Base-by-base conservation (phyloP, 2,888 invertebrate species). In the Cheilosia scutellata region DNA sequence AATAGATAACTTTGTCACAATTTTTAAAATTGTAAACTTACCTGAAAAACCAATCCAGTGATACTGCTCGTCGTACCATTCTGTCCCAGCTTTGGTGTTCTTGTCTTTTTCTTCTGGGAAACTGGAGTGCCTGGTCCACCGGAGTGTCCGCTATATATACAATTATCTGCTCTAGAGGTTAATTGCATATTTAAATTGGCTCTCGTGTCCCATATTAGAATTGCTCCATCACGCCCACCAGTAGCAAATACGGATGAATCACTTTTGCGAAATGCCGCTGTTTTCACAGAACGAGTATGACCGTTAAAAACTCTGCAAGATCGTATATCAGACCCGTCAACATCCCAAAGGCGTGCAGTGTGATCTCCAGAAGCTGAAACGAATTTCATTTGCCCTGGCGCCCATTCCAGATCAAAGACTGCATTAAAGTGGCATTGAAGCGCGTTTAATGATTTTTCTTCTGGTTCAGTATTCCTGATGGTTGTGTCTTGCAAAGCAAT, bases 321-420 rank as follows among this genome's bases (percentile, higher is more conserved):
- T 33, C 91, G 91, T 5, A 94, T 93, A 0, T 92, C 89, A 0
- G 93, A 92, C 57, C 94, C 94, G 0, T 92, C 90, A 0, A 96
- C 94, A 90, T 97, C 96, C 96, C 97, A 97, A 16, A 98, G 93
- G 76, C 95, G 94, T 0, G 96, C 96, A 0, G 96, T 95, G 90
- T 97, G 96, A 92, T 98, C 98, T 1, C 96, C 96, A 55, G 97
- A 97, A 0, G 96, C 97, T 4, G 97, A 97, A 0, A 98, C 95
- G 77, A 98, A 93, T 89, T 95, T 96, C 94, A 95, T 94, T 89
- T 95, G 94, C 0, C 94, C 94, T 0, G 96, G 95, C 93, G 96
- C 95, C 98, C 98, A 98, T 0, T 96, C 96, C 68, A 98, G 91
- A 91, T 98, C 98, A 91, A 98, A 98, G 40, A 98, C 96, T 0